phyloP scores from a whole-genome alignment of 1,140 invertebrate genomes.

The Drosophila novamexicana region DNA sequence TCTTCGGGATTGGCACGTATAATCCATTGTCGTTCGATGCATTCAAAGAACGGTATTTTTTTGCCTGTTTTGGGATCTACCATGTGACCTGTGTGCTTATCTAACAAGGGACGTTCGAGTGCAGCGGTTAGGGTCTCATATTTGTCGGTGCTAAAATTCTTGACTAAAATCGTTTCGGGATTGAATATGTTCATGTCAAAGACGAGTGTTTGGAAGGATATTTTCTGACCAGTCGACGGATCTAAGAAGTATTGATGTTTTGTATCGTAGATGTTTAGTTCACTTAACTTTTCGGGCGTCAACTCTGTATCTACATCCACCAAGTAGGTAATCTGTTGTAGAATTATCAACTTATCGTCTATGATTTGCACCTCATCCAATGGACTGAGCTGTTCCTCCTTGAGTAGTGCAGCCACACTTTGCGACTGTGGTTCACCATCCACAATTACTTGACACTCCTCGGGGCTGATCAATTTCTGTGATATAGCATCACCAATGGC shows the following conservation, averaged over 20 bases:
- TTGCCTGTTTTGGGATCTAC: conserved; percentile 93
- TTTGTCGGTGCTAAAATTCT: conserved; percentile 89
- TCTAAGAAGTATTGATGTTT: conserved; percentile 91
- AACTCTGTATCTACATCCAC: conserved; percentile 82
- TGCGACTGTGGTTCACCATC: conserved; percentile 86
- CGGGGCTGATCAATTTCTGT: conserved; percentile 90
- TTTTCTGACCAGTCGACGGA: conserved; percentile 89
- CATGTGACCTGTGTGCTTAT: conserved; percentile 91
- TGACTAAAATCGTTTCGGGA: conserved; percentile 90
- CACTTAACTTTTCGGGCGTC: conserved; percentile 88
- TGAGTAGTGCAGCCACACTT: conserved; percentile 87
- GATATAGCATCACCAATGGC: conserved; percentile 90
- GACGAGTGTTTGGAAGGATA: conserved; percentile 92
- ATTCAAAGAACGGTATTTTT: conserved; percentile 93
- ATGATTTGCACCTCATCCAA: conserved; percentile 88
- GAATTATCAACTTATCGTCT: conserved; percentile 85
- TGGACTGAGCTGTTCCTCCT: conserved; percentile 88
- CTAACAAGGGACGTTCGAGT: conserved; percentile 89
- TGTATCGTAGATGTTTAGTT: conserved; percentile 90
- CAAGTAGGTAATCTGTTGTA: conserved; percentile 71
- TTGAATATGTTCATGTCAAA: conserved; percentile 90
- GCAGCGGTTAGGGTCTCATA: conserved; percentile 91
- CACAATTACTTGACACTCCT: conserved; percentile 88
- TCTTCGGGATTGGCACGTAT: conserved; percentile 86
- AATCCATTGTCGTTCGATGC: conserved; percentile 90